These are phyloP conservation scores for Artibeus jamaicensis DNA, from an alignment of 2,797 vertebrate species.

Conservation along the genomic window DNA sequence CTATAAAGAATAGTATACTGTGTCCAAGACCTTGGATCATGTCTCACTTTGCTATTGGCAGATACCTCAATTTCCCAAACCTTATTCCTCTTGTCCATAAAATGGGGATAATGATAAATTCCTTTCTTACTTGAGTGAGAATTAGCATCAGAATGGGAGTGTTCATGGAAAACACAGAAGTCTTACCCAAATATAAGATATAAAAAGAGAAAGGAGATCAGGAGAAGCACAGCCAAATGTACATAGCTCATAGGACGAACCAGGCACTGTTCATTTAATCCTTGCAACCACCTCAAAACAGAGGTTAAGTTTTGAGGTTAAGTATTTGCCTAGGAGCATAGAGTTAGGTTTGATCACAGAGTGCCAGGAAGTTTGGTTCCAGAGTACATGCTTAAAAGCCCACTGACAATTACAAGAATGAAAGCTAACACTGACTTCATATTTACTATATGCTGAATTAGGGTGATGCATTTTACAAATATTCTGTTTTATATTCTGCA, in stretches of 20 bases:
- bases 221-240: not conserved
- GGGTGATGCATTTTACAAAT: not conserved
- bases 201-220: not conserved
- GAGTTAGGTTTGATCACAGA: not conserved
- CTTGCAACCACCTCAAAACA: not conserved
- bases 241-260: not conserved
- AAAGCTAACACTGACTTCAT: not conserved
- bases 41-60: not conserved
- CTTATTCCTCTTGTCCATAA: not conserved
- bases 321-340: not conserved
- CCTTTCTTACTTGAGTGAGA: not conserved
- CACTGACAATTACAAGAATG: not conserved
- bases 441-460: not conserved
- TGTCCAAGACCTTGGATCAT: not conserved
- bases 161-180: not conserved
- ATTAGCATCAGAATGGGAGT: not conserved
- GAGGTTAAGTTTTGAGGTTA: not conserved
- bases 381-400: not conserved
- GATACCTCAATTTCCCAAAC: not conserved
- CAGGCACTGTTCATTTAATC: not conserved
- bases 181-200: not conserved
- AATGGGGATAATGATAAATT: not conserved
- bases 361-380: not conserved
- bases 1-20: not conserved
- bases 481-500: accelerated